Evolutionary conservation across 1,140 invertebrate species (phyloP).

Genomic region (Scaptomyza hsui): DNA sequence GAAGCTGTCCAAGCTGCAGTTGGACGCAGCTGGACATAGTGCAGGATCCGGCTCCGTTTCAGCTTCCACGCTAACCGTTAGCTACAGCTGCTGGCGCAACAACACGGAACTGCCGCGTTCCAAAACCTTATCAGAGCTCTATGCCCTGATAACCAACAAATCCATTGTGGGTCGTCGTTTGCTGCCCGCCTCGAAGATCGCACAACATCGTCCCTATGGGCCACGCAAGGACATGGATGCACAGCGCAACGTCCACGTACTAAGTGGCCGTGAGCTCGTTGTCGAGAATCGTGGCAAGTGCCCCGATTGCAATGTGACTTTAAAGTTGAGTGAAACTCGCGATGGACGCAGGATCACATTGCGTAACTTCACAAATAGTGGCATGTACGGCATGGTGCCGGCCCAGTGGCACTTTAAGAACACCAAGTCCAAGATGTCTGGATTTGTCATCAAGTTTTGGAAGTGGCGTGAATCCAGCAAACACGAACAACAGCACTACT

Average conservation of each 20-base stretch:
- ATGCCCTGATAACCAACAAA: conserved; percentile 83
- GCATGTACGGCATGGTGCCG: conserved; percentile 88
- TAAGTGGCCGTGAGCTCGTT: conserved; percentile 86
- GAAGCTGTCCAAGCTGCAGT: conserved; percentile 83
- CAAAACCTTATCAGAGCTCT: conserved; percentile 82
- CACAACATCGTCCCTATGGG: conserved; percentile 84
- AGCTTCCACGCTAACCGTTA: conserved; percentile 33
- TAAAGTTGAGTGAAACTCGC: conserved; percentile 86
- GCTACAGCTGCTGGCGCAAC: conserved; percentile 85
- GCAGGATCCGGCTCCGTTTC: conserved; percentile 61
- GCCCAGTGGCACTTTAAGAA: conserved; percentile 86
- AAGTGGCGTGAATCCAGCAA: conserved; percentile 86
- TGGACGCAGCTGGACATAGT: conserved; percentile 46
- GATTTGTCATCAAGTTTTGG: conserved; percentile 92
- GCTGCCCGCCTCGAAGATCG: conserved; percentile 55
- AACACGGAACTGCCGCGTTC: conserved; percentile 70
- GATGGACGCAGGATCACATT: conserved; percentile 84
- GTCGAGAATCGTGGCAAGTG: conserved; percentile 88
- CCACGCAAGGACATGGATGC: conserved; percentile 85
- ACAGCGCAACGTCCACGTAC: conserved; percentile 85
- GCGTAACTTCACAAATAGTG: conserved; percentile 86
- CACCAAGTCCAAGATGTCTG: conserved; percentile 86
- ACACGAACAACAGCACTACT: conserved; percentile 1
- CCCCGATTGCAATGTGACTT: conserved; percentile 87
- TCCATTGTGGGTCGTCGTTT: conserved; percentile 63